Evolutionary conservation across 2,113 vertebrate species (phyloP), one percentile per base, ranked within the genome.

Genomic region (Corapipo altera): DNA sequence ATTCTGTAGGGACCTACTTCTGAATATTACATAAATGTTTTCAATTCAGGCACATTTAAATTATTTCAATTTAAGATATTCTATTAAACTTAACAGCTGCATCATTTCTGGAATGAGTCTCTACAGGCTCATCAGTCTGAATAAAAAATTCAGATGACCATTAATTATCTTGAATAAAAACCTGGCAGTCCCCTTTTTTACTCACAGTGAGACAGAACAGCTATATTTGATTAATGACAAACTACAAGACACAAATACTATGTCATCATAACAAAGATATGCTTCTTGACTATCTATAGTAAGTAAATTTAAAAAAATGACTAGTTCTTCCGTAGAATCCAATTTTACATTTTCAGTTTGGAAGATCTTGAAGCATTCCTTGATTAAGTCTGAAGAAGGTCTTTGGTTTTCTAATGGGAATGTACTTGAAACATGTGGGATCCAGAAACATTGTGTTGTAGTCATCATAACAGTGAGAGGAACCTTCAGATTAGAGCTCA

Each of bases 21-120:
- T 96, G 41, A 95, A 83, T 94, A 94, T 94, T 97, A 77, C 48
- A 93, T 67, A 96, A 69, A 93, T 91, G 28, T 93, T 97, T 97
- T 95, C 27, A 92, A 83, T 97, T 96, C 91, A 97, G 86, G 24
- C 66, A 94, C 78, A 96, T 96, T 54, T 69, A 95, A 97, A 95
- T 95, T 24, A 89, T 94, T 97, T 80, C 85, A 97, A 96, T 97
- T 97, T 95, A 96, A 96, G 90, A 96, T 97, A 98, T 97, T 98
- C 94, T 96, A 94, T 98, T 97, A 97, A 97, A 98, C 61, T 95
- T 98, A 98, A 98, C 97, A 98, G 97, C 97, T 98, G 97, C 95
- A 98, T 98, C 90, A 48, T 98, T 97, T 98, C 96, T 97, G 85
- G 95, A 98, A 98, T 97, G 95, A 96, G 96, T 96, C 98, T 98